Percentiles rank a stretch among this genome's conserved stretches.
These are phyloP conservation scores for Caenorhabditis wallacei DNA, from an alignment of 2,888 invertebrate species.

Conservation along the genomic window DNA sequence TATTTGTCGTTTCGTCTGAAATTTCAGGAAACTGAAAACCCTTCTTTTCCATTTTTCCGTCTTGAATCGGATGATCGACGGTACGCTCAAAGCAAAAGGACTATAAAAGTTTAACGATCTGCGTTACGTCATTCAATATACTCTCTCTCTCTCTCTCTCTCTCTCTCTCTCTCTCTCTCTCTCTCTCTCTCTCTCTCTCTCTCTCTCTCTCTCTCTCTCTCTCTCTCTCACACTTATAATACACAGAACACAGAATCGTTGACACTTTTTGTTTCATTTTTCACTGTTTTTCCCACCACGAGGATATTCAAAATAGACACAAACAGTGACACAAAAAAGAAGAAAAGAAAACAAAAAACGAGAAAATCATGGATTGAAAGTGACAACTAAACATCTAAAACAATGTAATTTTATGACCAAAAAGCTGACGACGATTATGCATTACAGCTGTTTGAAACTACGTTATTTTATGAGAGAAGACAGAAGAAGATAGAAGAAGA, in stretches of 20 bases:
- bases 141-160: slow-evolving; percentile 16
- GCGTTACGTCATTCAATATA: slow-evolving; percentile 52
- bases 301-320: slow-evolving; percentile 11
- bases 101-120: slow-evolving; percentile 63
- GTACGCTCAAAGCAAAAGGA: slow-evolving; percentile 52
- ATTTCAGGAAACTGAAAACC: slow-evolving; percentile 9
- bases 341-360: neutral
- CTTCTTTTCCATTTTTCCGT: slow-evolving; percentile 19
- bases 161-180: too few species aligned
- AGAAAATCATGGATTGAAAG: slow-evolving; percentile 31
- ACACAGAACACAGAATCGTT: slow-evolving; percentile 29
- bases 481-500: slow-evolving; percentile 1
- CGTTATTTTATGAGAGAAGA: slow-evolving; percentile 54
- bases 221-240: neutral
- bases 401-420: slow-evolving; percentile 40
- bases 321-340: too few species aligned
- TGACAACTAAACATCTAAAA: slow-evolving; percentile 46
- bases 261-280: slow-evolving; percentile 32
- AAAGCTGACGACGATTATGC: slow-evolving; percentile 53
- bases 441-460: slow-evolving; percentile 53
- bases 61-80: slow-evolving; percentile 51
- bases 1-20: slow-evolving; percentile 42
- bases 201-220: too few species aligned
- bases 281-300: slow-evolving; percentile 21
- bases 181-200: slow-evolving; percentile 11